Base-by-base conservation (phyloP, 2,797 vertebrate genomes). In the Petrocephalus schoutedeni region DNA sequence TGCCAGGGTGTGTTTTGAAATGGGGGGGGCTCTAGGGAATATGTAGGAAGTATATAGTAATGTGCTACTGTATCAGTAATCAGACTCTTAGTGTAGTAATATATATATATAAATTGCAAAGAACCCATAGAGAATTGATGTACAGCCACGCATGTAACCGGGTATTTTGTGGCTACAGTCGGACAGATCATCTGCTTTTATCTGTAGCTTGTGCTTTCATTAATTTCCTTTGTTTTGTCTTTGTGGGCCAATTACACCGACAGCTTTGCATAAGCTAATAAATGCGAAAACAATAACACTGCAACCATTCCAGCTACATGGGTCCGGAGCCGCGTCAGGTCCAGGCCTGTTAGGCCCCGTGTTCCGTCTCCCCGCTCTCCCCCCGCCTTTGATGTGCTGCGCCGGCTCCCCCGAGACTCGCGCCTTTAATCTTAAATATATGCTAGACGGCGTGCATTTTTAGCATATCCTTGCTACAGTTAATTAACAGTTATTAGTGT, bases 401-500 rank as follows among this genome's bases (percentile, higher is more conserved):
- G 86, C 88, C 88, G 87, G 71, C 19, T 94, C 93, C 88, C 93
- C 7, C 0, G 92, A 93, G 94, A 92, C 87, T 28, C 92, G 94
- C 95, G 94, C 95, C 96, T 97, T 97, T 97, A 96, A 97, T 97
- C 96, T 96, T 92, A 94, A 95, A 95, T 97, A 96, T 96, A 95
- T 95, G 95, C 96, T 94, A 96, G 95, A 92, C 95, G 93, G 93
- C 95, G 94, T 95, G 95, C 95, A 95, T 95, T 96, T 95, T 95
- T 95, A 94, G 95, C 94, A 96, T 96, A 97, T 97, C 96, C 97
- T 96, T 96, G 96, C 96, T 96, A 95, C 97, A 97, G 96, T 98
- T 98, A 98, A 98, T 99, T 99, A 99, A 97, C 98, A 97, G 97
- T 98, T 98, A 98, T 98, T 98, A 97, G 97, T 95, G 96, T 97